phyloP scores from a whole-genome alignment of 2,888 invertebrate species.

The Myathropa florea region DNA sequence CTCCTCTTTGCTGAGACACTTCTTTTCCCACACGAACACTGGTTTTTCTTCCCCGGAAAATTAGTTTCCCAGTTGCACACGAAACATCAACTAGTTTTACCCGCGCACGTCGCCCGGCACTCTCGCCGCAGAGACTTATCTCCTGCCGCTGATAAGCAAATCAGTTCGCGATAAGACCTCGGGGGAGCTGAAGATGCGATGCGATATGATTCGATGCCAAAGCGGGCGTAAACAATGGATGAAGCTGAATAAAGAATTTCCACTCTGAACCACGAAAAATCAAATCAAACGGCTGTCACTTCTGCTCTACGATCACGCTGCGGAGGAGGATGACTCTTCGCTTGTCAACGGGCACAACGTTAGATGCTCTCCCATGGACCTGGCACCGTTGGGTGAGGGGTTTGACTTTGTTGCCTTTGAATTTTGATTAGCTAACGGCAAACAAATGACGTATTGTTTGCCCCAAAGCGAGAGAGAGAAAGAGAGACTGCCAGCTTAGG shows the following conservation, averaged over 20 bases:
- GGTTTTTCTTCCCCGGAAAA: neutral
- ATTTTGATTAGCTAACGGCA: neutral
- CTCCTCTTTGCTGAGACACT: neutral
- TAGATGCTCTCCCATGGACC: neutral
- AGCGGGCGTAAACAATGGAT: neutral
- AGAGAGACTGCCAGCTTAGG: no score
- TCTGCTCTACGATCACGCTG: neutral
- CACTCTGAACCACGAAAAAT: conserved; percentile 48
- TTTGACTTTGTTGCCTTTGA: neutral
- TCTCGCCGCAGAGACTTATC: conserved; percentile 22
- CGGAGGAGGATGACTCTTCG: neutral
- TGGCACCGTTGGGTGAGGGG: neutral
- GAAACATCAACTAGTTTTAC: conserved; percentile 42
- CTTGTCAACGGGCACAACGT: neutral
- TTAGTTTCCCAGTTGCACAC: conserved; percentile 48
- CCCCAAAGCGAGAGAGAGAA: neutral
- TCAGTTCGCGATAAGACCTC: conserved; percentile 32
- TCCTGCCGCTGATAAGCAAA: conserved; percentile 24
- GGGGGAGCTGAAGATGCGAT: conserved; percentile 1
- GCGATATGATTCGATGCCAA: conserved; percentile 10
- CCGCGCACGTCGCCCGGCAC: conserved; percentile 21
- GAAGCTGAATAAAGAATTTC: conserved; percentile 16
- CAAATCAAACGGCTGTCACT: neutral
- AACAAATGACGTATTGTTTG: conserved; percentile 9
- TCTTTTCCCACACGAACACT: neutral